Percentiles rank a stretch among this genome's conserved stretches.
Evolutionary conservation across 2,888 invertebrate species (phyloP).

Genomic region (Macropis europaea): DNA sequence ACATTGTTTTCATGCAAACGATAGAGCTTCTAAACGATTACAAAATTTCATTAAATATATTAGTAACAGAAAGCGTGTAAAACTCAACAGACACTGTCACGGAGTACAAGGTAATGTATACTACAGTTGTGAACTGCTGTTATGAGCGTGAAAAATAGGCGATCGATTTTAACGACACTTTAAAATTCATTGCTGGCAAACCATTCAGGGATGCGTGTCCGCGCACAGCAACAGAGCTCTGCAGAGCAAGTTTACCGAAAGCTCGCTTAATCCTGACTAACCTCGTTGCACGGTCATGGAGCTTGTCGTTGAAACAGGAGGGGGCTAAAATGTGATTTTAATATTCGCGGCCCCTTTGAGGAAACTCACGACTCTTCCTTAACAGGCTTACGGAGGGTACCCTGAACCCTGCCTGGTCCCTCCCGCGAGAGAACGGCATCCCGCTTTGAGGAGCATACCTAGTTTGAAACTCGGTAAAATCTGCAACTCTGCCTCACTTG

Average conservation of each 20-base stretch:
- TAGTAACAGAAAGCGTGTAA: not conserved
- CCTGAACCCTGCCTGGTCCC: constrained; percentile 46
- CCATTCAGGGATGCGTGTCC: constrained; percentile 36
- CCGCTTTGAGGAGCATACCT: constrained; percentile 68
- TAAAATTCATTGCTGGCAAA: constrained; percentile 37
- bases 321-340: constrained; percentile 76
- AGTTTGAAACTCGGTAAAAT: constrained; percentile 76
- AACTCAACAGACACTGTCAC: no score
- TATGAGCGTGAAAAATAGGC: not conserved
- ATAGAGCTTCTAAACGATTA: no score
- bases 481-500: constrained; percentile 62
- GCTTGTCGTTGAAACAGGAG: constrained; percentile 65
- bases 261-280: constrained; percentile 73
- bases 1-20: no score
- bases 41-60: no score
- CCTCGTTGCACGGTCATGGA: constrained; percentile 64
- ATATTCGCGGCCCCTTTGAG: constrained; percentile 76
- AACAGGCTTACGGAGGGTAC: constrained; percentile 71
- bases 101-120: no score
- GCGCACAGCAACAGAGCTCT: constrained; percentile 47
- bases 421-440: constrained; percentile 57
- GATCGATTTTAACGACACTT: constrained; percentile 13
- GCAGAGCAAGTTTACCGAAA: constrained; percentile 68
- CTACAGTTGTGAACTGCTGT: not conserved
- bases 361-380: constrained; percentile 70